Conservation (phyloP, 2,113 vertebrate genomes). For the Anoura caudifer region DNA sequence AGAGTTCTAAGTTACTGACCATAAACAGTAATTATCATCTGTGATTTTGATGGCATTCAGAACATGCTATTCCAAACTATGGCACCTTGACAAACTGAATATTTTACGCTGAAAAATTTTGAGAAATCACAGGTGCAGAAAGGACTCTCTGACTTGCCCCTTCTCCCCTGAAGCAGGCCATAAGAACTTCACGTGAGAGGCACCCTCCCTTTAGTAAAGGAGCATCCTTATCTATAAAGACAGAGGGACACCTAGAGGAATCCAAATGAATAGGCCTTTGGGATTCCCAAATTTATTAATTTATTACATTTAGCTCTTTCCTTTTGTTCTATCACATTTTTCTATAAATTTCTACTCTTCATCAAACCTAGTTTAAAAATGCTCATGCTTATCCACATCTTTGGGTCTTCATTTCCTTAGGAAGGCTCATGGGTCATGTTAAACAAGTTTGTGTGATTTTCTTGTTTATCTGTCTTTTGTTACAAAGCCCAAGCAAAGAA, state of each 20-base stretch:
- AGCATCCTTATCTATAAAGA: background rate
- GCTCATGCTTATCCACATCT: background rate
- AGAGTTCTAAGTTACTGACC: constrained; percentile 4
- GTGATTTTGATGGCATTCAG: background rate
- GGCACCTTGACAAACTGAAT: background rate
- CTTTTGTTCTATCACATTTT: background rate
- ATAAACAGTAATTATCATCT: background rate
- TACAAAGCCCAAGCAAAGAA: background rate
- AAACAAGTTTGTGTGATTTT: background rate
- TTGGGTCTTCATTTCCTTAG: background rate
- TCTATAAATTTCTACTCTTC: background rate
- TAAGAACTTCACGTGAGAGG: background rate
- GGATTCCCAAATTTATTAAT: background rate
- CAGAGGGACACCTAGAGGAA: background rate
- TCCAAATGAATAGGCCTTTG: background rate
- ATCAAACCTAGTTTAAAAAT: background rate
- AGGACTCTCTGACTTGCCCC: background rate
- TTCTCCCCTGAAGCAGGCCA: background rate
- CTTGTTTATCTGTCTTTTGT: background rate
- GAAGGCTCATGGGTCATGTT: background rate
- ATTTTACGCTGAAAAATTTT: background rate
- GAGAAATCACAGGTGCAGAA: background rate
- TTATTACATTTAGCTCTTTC: background rate
- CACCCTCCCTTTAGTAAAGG: background rate
- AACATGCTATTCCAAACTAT: background rate